Evolutionary conservation across 2,888 invertebrate species (phyloP).

Genomic region (Plusia festucae): DNA sequence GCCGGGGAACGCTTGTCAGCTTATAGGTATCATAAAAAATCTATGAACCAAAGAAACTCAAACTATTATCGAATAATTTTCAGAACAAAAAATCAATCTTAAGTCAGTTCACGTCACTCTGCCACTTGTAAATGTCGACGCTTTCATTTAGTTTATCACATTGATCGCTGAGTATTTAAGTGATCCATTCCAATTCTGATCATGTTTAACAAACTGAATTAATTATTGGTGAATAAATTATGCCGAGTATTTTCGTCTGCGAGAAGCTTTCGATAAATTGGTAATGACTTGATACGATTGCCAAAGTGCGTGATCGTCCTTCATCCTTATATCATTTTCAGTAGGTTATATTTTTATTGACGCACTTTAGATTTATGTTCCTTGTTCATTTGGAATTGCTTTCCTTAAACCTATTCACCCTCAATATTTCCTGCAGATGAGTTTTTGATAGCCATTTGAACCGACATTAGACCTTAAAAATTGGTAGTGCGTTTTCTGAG

Average conservation of each 20-base stretch:
- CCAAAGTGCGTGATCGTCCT: slow-evolving; percentile 38
- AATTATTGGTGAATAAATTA: slow-evolving; percentile 16
- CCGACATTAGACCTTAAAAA: slow-evolving; percentile 13
- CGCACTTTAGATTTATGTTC: slow-evolving; percentile 49
- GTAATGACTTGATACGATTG: slow-evolving; percentile 26
- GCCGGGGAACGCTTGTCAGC: too few species aligned
- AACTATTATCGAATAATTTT: neutral
- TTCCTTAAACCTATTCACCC: slow-evolving; percentile 45
- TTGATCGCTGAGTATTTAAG: slow-evolving; percentile 12
- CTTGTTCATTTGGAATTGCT: slow-evolving; percentile 47
- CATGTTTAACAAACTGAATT: slow-evolving; percentile 13
- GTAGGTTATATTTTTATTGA: slow-evolving; percentile 50
- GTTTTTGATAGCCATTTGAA: slow-evolving; percentile 44
- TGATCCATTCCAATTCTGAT: slow-evolving; percentile 25
- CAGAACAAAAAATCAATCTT: slow-evolving; percentile 2
- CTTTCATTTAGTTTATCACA: slow-evolving; percentile 20
- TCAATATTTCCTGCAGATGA: slow-evolving; percentile 34
- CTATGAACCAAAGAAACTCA: neutral
- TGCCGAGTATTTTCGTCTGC: neutral
- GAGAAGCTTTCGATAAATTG: slow-evolving; percentile 19
- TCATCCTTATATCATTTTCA: slow-evolving; percentile 20
- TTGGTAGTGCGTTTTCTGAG: neutral
- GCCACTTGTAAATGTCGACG: slow-evolving; percentile 7
- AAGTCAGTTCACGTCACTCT: slow-evolving; percentile 10
- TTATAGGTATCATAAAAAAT: too few species aligned